These are phyloP conservation scores for Agrilus cyanescens DNA, from an alignment of 2,888 invertebrate genomes.

Conservation along the genomic window DNA sequence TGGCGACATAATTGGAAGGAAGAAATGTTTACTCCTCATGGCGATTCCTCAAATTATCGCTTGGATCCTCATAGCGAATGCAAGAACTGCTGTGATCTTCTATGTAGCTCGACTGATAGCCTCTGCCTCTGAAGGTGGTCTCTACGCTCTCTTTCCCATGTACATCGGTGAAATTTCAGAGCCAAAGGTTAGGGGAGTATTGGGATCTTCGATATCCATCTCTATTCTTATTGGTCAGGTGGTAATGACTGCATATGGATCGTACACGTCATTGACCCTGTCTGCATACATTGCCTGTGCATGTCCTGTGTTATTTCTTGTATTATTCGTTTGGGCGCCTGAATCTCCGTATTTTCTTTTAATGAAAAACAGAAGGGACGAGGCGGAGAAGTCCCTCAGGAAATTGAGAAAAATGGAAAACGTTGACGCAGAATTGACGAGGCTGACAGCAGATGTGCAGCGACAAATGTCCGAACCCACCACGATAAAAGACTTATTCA, in stretches of 20 bases:
- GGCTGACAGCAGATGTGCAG: conserved; percentile 20
- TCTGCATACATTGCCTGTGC: conserved; percentile 11
- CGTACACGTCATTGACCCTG: conserved; percentile 5
- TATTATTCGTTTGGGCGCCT: conserved; percentile 35
- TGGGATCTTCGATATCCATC: conserved; percentile 14
- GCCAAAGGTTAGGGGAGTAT: conserved; percentile 16
- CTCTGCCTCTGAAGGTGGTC: conserved; percentile 16
- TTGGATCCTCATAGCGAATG: conserved; percentile 19
- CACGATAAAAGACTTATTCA: conserved; percentile 41
- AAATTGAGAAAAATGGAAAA: conserved; percentile 19
- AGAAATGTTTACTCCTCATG: conserved; percentile 21
- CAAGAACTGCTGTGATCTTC: conserved; percentile 2
- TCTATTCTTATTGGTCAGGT: conserved; percentile 9
- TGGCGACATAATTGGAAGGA: conserved; percentile 24
- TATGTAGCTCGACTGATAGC: conserved; percentile 11
- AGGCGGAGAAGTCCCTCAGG: conserved; percentile 19
- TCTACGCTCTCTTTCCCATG: conserved; percentile 16
- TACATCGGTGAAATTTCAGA: conserved; percentile 20
- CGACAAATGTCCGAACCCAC: conserved; percentile 32
- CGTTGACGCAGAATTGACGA: conserved; percentile 22
- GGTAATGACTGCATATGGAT: conserved; percentile 8
- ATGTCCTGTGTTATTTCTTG: conserved; percentile 17
- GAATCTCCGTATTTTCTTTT: conserved; percentile 44
- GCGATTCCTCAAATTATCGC: conserved; percentile 22
- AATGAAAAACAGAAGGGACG: conserved; percentile 21